Conservation (phyloP, 2,113 vertebrate species). For the Pardalotus punctatus region DNA sequence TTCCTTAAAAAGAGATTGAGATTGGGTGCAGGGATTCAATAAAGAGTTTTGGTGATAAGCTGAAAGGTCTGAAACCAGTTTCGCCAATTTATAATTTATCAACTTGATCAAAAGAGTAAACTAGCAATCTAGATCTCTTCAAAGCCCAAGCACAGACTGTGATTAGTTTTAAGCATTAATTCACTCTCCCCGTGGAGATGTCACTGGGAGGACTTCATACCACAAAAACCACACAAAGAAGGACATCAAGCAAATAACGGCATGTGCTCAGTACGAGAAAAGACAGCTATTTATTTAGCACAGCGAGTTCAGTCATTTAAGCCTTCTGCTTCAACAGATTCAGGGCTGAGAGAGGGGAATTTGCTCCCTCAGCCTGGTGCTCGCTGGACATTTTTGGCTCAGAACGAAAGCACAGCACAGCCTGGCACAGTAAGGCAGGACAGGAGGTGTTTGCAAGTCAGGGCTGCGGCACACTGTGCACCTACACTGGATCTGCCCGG, state of each 20-base stretch:
- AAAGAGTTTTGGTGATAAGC: background rate
- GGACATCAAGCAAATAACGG: constrained; percentile 47
- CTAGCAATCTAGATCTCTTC: constrained; percentile 69
- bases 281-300: constrained; percentile 67
- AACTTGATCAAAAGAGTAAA: constrained; percentile 39
- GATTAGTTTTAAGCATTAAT: background rate
- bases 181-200: constrained; percentile 7
- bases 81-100: background rate
- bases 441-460: background rate
- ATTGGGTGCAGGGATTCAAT: background rate
- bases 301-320: constrained; percentile 35
- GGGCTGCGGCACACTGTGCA: background rate
- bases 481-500: background rate
- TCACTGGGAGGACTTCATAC: constrained; percentile 13
- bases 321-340: background rate
- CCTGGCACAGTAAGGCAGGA: constrained; percentile 42
- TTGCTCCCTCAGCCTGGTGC: constrained; percentile 11
- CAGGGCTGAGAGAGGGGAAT: background rate
- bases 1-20: background rate
- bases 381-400: background rate
- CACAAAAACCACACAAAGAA: constrained; percentile 59
- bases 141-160: constrained; percentile 5
- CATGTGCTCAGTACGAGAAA: constrained; percentile 45
- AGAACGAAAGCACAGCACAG: background rate
- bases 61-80: background rate